Conservation (phyloP, 1,140 invertebrate species). For the Bombus soroeensis region DNA sequence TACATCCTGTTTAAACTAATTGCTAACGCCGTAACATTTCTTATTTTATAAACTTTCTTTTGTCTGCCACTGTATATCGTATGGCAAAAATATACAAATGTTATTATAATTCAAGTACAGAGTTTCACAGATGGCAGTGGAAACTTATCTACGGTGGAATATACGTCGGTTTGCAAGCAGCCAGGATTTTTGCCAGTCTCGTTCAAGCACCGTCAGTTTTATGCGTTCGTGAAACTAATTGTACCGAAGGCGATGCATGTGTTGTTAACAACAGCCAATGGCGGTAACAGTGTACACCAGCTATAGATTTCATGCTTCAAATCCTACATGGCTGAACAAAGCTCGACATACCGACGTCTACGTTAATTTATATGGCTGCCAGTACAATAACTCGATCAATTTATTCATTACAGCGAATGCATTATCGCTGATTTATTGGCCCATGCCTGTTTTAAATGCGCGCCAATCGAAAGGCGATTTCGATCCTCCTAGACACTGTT, state of each 20-base stretch:
- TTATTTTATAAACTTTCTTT: too few relatives aligned
- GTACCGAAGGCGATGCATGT: not conserved
- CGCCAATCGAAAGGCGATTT: not conserved
- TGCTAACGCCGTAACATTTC: too few relatives aligned
- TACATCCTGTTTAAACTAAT: too few relatives aligned
- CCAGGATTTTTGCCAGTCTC: not conserved
- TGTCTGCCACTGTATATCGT: too few relatives aligned
- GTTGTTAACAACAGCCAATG: not conserved
- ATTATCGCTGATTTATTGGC: slow-evolving; percentile 15
- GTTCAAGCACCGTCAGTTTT: not conserved
- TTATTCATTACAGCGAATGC: slow-evolving; percentile 31
- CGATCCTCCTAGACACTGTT: not conserved
- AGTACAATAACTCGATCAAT: slow-evolving; percentile 35
- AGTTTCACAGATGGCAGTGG: too few relatives aligned
- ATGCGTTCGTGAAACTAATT: not conserved
- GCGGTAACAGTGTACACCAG: not conserved
- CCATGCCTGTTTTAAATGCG: not conserved
- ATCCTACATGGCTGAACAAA: slow-evolving; percentile 23
- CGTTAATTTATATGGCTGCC: slow-evolving; percentile 37
- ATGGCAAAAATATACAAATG: too few relatives aligned
- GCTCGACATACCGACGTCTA: not conserved
- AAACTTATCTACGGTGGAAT: not conserved
- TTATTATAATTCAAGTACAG: too few relatives aligned
- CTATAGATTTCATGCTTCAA: not conserved
- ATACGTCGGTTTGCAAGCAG: too few relatives aligned